phyloP scores from a whole-genome alignment of 1,140 invertebrate genomes.

The Drosophila rufa region DNA sequence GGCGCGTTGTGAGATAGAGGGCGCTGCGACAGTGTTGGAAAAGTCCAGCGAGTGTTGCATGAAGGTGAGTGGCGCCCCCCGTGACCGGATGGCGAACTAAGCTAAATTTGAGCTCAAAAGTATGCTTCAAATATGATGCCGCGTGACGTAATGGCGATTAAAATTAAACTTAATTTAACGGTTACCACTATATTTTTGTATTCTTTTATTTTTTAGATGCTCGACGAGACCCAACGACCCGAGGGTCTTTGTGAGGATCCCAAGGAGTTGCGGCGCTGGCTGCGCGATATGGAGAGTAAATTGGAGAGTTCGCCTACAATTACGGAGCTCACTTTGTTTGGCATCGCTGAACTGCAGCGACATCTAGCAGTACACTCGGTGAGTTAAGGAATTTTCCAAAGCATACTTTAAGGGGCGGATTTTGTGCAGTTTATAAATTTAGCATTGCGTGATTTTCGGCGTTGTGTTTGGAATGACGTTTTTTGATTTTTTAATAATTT shows the following conservation, averaged over 20 bases:
- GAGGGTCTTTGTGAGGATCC: constrained; percentile 78
- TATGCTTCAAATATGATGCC: too few relatives aligned
- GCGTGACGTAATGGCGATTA: too few relatives aligned
- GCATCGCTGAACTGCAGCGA: constrained; percentile 73
- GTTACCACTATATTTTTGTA: too few relatives aligned
- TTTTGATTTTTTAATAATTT: constrained; percentile 4
- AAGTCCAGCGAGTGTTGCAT: constrained; percentile 50
- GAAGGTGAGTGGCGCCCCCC: constrained; percentile 44
- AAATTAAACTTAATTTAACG: too few relatives aligned
- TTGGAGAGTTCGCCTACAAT: constrained; percentile 73
- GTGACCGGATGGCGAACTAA: background rate
- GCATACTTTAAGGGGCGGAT: constrained; percentile 1
- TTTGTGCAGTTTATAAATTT: too few relatives aligned
- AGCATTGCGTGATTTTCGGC: background rate
- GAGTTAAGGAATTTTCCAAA: constrained; percentile 32
- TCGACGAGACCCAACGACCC: constrained; percentile 71
- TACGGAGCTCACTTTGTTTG: constrained; percentile 68
- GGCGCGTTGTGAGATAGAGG: constrained; percentile 80
- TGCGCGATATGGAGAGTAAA: constrained; percentile 86
- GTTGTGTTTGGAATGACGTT: too few relatives aligned
- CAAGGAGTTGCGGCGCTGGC: constrained; percentile 86
- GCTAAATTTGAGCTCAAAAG: too few relatives aligned
- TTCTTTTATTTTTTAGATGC: constrained; percentile 47
- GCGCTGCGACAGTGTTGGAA: constrained; percentile 48
- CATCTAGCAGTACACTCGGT: constrained; percentile 82